Base-by-base conservation (phyloP, 2,888 invertebrate genomes). In the Ligdia adustata region DNA sequence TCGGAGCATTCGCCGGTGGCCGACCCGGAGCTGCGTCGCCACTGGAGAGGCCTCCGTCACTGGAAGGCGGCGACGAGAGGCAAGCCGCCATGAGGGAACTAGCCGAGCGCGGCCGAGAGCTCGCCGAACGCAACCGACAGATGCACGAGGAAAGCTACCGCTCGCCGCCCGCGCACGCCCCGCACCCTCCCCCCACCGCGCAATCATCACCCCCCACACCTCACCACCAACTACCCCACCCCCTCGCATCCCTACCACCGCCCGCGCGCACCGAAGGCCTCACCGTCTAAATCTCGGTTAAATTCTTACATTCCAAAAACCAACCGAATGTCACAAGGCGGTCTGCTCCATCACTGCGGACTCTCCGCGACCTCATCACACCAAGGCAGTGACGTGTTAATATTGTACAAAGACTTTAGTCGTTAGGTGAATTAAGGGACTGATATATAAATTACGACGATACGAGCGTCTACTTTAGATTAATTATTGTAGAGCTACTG, bases 241-340 rank as follows among this genome's bases (percentile, higher is more conserved):
- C 91, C 35, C 91, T 93, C 60, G 85, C 93, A 62, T 91, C 93
- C 14, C 87, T 92, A 15, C 92, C 93, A 41, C 92, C 92, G n/a
- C 91, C 92, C 39, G 90, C 93, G 12, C 91, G 93, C 69, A 94
- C 94, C 47, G 95, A 95, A 75, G 94, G 95, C 31, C 91, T 95
- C 72, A 94, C 95, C 66, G 94, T 94, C 80, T 95, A 91, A 69
- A 27, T 13, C 58, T 69, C 56, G n/a, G n/a, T n/a, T n/a, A n/a
- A n/a, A n/a, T n/a, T n/a, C n/a, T 66, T 69, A 83, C 82, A 83
- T 82, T 82, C 82, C 83, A 81, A 70, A 65, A 55, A 45, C 31
- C 22, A 38, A 45, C 48, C 51, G 57, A 57, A 55, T 57, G 59
- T 59, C 48, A 41, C 59, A 56, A 54, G 57, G 52, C 61, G 61